Conservation (phyloP, 2,113 vertebrate species). For the Numida meleagris region DNA sequence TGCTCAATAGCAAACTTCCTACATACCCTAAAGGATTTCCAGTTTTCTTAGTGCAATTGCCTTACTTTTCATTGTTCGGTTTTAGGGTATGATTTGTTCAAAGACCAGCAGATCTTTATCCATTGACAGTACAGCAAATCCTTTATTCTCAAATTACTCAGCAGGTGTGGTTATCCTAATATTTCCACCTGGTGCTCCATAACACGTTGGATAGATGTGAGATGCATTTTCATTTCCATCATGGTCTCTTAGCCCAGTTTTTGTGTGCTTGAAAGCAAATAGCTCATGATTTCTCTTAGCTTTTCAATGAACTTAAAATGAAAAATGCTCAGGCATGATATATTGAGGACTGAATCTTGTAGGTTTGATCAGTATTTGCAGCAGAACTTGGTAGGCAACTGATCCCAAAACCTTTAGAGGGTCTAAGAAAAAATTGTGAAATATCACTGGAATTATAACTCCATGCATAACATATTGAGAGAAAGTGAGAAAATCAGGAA, state of each 20-base stretch:
- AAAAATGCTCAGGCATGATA: not conserved
- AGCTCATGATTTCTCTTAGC: not conserved
- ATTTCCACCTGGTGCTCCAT: not conserved
- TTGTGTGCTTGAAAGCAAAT: not conserved
- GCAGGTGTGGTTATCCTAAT: not conserved
- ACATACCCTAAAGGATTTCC: not conserved
- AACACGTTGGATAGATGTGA: not conserved
- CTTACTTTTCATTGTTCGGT: not conserved
- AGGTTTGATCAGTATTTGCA: not conserved
- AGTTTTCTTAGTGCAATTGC: not conserved
- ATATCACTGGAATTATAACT: slow-evolving; percentile 38
- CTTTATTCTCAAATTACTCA: slow-evolving; percentile 23
- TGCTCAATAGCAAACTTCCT: not conserved
- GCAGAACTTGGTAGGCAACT: slow-evolving; percentile 7
- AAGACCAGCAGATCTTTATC: not conserved
- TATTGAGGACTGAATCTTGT: not conserved
- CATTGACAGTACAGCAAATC: not conserved
- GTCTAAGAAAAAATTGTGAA: slow-evolving; percentile 32
- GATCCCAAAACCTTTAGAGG: slow-evolving; percentile 14
- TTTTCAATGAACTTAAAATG: not conserved
- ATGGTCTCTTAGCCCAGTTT: not conserved
- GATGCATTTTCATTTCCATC: not conserved
- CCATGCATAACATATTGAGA: slow-evolving; percentile 15
- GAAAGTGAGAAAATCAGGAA: slow-evolving; percentile 60
- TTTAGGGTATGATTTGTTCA: not conserved